A percentile compares a stretch with the other conserved stretches of the same genome.
These are phyloP conservation scores for Tachina fera DNA, from an alignment of 2,888 invertebrate species.

Conservation along the genomic window DNA sequence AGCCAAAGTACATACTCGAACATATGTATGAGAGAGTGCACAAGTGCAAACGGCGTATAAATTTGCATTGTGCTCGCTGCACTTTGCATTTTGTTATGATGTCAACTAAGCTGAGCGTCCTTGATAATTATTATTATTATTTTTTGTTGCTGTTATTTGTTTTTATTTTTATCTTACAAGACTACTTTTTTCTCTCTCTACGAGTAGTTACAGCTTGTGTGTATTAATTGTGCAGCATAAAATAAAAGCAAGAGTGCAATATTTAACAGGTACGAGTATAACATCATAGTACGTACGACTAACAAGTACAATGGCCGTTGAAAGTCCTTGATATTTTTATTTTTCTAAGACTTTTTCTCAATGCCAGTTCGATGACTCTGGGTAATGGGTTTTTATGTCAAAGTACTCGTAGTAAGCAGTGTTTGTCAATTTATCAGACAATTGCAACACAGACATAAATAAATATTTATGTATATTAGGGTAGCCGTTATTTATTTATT, in stretches of 20 bases:
- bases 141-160: constrained; percentile 43
- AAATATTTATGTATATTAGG: no score
- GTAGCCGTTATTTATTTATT: no score
- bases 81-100: constrained; percentile 61
- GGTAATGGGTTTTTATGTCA: constrained; percentile 3
- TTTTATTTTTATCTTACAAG: constrained; percentile 35
- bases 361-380: constrained; percentile 27
- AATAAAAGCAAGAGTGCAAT: constrained; percentile 17
- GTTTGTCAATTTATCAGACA: neutral
- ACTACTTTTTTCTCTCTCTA: constrained; percentile 1
- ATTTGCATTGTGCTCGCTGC: constrained; percentile 37
- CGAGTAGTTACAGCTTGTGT: constrained; percentile 10
- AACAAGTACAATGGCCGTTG: constrained; percentile 25
- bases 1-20: no score
- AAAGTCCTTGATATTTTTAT: constrained; percentile 60
- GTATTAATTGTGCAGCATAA: constrained; percentile 40
- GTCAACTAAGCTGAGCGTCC: constrained; percentile 65
- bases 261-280: constrained; percentile 34
- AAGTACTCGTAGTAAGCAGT: neutral
- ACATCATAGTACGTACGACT: neutral
- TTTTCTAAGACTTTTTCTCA: constrained; percentile 30
- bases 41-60: neutral
- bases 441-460: neutral
- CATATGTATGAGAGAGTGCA: neutral
- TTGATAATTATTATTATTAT: constrained; percentile 62